Percentiles rank a stretch among this genome's conserved stretches.
Evolutionary conservation across 2,888 invertebrate genomes (phyloP).

Genomic region (Gastracanthus pulcherrimus): DNA sequence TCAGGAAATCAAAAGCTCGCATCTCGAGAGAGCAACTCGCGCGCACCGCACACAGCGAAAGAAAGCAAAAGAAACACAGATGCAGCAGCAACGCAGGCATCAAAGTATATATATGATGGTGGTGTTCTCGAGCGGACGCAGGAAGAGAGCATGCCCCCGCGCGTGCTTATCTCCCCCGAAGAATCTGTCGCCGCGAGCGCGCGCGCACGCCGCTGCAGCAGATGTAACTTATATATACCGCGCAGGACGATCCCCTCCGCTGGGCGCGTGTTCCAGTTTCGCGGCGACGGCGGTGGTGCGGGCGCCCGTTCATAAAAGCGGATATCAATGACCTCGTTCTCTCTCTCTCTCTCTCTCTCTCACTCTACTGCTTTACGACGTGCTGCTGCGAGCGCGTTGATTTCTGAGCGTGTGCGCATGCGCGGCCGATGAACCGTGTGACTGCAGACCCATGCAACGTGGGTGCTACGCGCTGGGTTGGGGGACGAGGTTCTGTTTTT

Average conservation of each 20-base stretch:
- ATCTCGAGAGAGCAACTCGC: not conserved
- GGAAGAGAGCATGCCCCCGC: not conserved
- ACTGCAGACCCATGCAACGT: not conserved
- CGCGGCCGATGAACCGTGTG: not conserved
- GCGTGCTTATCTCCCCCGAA: not conserved
- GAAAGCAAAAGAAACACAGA: not conserved
- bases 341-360: not conserved
- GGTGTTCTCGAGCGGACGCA: not conserved
- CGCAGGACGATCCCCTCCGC: not conserved
- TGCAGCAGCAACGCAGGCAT: not conserved
- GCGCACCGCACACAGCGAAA: no score
- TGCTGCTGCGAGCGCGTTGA: not conserved
- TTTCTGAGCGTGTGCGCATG: not conserved
- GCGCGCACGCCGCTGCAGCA: not conserved
- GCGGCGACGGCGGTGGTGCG: no score
- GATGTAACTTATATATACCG: not conserved
- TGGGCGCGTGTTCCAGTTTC: constrained; percentile 54
- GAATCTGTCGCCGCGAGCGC: not conserved
- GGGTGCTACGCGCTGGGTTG: not conserved
- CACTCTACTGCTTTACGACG: no score
- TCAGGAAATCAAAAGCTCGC: not conserved
- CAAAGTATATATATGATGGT: no score
- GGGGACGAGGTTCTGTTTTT: not conserved
- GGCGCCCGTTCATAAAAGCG: constrained; percentile 57
- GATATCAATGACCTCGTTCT: constrained; percentile 61